Evolutionary conservation across 2,888 invertebrate species (phyloP), one percentile per base, ranked within the genome.

Genomic region (Catonia carolina): DNA sequence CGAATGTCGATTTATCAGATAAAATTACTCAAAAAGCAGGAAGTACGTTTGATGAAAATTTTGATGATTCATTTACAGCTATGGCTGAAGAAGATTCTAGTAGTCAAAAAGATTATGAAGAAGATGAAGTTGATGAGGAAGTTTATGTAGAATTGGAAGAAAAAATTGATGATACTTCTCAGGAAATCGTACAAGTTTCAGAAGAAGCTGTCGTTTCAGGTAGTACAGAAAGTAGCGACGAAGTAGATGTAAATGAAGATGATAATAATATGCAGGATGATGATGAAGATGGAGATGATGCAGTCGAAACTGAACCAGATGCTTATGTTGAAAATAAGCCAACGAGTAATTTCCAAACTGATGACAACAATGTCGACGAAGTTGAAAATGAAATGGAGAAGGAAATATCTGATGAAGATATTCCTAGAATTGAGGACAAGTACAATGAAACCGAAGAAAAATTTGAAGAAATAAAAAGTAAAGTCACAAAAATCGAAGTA

Each of bases 1-100:
- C 77, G 51, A 79, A 81, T 33, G 31, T 18, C 18, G 37, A 6
- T 27, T 6, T 27, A 6, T 18, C 10, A 14, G 50, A 42, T 20
- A 42, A 22, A 2, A 18, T 20, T 18, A 12, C 20, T 2, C 42
- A 42, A 20, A 22, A 27, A 6, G 27, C 4, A 27, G 27, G 8
- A 27, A 8, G 8, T 6, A 6, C 8, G 8, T 27, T 6, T 27
- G 27, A 27, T 27, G 27, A 27, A 6, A 27, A 27, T 6, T 6
- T 27, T 27, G 27, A 27, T 6, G 27, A 27, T 27, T 6, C 4
- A 27, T 27, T 27, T 6, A 8, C 4, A 27, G 27, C 4, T 8
- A 27, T 27, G 27, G 8, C 27, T 27, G 27, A 27, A 27, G 27
- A 27, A 6, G 27, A 27, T 6, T 27, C 27, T 27, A 27, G 5